Base-by-base conservation (phyloP, 2,888 invertebrate genomes). In the Pheosia gnoma region DNA sequence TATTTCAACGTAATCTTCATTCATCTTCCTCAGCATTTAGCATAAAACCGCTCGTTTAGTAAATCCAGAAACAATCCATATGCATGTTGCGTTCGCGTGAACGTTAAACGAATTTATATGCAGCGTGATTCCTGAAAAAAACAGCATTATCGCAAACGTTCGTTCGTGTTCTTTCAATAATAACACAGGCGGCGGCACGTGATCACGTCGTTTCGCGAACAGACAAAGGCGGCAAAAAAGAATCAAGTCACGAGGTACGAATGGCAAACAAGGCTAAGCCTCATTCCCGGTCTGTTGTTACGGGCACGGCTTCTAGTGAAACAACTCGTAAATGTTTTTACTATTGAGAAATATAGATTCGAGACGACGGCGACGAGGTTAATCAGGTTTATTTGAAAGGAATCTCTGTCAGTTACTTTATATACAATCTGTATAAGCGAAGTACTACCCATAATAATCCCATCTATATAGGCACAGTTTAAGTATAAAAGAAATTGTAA, bases 181-280 rank as follows among this genome's bases (percentile, higher is more conserved):
- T 25, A 56, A 43, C 56, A 43, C 41, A 25, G 43, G 43, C 13
- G 5, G 38, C 49, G 58, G 53, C 38, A 54, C 38, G 53, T 38
- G 53, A 54, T 38, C 5, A 37, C 38, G 38, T 25, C 37, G 36
- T 54, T 38, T 53, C 37, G 37, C 37, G 53, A 54, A 54, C 53
- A 37, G 53, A 37, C 53, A 54, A 36, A 54, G 53, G 53, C 38
- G 8, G 53, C 9, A 54, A 54, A 54, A 54, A 38, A 54, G 51
- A 51, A 51, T 25, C 51, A 25, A 51, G 51, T 51, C 51, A 51
- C 51, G 51, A 51, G 51, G 51, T 25, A 25, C 51, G 51, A 51
- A 25, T 51, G 9, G 53, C 53, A 38, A 37, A 36, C 38, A 54
- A 52, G 25, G 52, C 52, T 52, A 52, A 52, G 52, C 36, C 52